Conservation (phyloP, 2,113 vertebrate species). For the Pygoscelis antarcticus region DNA sequence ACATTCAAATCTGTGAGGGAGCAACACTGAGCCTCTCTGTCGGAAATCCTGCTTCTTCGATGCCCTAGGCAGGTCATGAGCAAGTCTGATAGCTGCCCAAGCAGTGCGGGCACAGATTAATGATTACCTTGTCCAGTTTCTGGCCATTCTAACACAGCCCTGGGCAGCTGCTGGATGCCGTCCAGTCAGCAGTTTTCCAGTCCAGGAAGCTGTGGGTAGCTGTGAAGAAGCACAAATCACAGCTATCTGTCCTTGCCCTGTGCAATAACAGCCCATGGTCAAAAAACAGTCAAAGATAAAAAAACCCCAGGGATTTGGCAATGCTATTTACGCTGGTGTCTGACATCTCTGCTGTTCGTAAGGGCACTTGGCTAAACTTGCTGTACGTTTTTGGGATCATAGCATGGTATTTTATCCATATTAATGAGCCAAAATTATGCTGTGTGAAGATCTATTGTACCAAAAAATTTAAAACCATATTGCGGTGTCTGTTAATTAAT, state of each 20-base stretch:
- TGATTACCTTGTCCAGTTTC: not conserved
- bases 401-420: not conserved
- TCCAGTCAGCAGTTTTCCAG: constrained; percentile 16
- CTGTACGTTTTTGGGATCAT: not conserved
- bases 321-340: not conserved
- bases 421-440: not conserved
- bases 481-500: not conserved
- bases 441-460: not conserved
- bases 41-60: not conserved
- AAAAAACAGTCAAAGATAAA: not conserved
- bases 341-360: not conserved
- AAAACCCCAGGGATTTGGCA: not conserved
- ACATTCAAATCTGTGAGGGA: not conserved
- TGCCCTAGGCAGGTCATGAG: not conserved
- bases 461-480: not conserved
- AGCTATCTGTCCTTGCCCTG: not conserved
- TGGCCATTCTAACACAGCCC: not conserved
- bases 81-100: not conserved
- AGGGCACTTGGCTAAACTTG: not conserved
- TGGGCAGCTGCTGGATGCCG: not conserved
- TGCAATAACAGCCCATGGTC: not conserved
- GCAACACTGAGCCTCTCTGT: not conserved
- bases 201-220: not conserved
- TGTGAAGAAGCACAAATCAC: not conserved
- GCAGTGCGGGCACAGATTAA: not conserved